These are phyloP conservation scores for Drosophila kikkawai DNA, from an alignment of 1,140 invertebrate genomes.

Conservation along the genomic window DNA sequence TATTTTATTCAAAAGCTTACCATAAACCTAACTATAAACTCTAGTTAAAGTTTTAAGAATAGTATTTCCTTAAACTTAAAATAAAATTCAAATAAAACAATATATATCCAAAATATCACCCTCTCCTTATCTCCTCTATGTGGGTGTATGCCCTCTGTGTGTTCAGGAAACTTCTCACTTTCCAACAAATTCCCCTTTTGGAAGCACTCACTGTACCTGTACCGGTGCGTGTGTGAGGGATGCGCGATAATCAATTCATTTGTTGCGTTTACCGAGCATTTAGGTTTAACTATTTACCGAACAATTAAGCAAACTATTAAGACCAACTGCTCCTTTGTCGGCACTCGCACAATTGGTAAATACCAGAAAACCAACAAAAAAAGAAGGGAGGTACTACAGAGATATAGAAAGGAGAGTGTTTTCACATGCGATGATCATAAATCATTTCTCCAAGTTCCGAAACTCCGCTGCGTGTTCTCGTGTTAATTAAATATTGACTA, in stretches of 20 bases:
- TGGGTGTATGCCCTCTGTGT: conserved; percentile 40
- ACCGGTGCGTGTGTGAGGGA: conserved; percentile 14
- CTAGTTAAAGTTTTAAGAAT: not conserved
- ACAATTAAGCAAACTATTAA: conserved; percentile 54
- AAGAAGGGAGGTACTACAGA: conserved; percentile 3
- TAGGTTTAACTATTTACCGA: conserved; percentile 42
- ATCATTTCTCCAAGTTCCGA: conserved; percentile 63
- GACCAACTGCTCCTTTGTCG: conserved; percentile 65
- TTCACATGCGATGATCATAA: conserved; percentile 67
- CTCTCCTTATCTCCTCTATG: conserved; percentile 20
- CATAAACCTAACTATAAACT: too few species aligned
- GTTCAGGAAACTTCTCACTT: conserved; percentile 38
- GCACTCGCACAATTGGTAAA: conserved; percentile 54
- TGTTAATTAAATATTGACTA: conserved; percentile 84
- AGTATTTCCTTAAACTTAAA: not conserved
- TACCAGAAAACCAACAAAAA: conserved; percentile 12
- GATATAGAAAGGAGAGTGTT: conserved; percentile 39
- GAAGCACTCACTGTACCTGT: conserved; percentile 38
- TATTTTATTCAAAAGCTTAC: too few species aligned
- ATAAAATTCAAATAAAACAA: not conserved
- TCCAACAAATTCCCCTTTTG: conserved; percentile 23
- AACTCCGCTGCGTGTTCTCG: conserved; percentile 62
- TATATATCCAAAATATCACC: not conserved
- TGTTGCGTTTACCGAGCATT: conserved; percentile 44
- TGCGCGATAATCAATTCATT: conserved; percentile 55